Base-by-base conservation (phyloP, 2,888 invertebrate species). In the Oligia strigilis region DNA sequence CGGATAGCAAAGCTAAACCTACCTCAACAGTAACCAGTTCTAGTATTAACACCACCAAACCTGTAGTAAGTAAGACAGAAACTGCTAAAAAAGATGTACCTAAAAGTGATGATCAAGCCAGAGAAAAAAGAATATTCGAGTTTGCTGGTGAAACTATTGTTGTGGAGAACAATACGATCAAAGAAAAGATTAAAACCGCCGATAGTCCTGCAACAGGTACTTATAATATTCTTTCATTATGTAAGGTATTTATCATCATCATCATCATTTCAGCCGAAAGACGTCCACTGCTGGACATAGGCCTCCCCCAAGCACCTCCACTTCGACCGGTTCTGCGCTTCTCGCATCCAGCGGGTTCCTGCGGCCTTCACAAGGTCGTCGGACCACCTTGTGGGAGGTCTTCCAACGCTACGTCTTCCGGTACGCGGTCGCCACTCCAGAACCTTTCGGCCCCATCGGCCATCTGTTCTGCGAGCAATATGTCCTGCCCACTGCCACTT, bases 111-210 rank as follows among this genome's bases (percentile, higher is more conserved):
- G 92, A 91, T n/a, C 94, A 94, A 87, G 95, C 94, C 4, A 97
- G 97, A 92, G 97, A 98, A 76, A 98, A 97, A 36, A 97, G 98
- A 93, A 97, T 98, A 83, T 98, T 98, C 92, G 98, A 99, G 92
- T 99, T 99, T 97, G 99, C 99, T 65, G 99, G 99, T 14, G 99
- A 99, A 96, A 98, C 98, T 92, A 98, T 98, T 74, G 97, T 97
- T 71, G 97, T 97, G 8, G 97, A 97, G 92, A 94, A 96, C 90
- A 93, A 94, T 92, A 90, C 94, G 69, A 95, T 94, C 83, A 95
- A 96, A 87, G 97, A 97, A 87, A 95, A 93, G 86, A 92, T 96
- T 14, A 96, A 96, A 90, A 91, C 93, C 36, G 88, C 91, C 4
- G 96, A 94, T 58, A 92, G 88, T 83, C 79, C 93, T 69, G 91